These are phyloP conservation scores for Coleophora deauratella DNA, from an alignment of 2,888 invertebrate species.

Conservation along the genomic window DNA sequence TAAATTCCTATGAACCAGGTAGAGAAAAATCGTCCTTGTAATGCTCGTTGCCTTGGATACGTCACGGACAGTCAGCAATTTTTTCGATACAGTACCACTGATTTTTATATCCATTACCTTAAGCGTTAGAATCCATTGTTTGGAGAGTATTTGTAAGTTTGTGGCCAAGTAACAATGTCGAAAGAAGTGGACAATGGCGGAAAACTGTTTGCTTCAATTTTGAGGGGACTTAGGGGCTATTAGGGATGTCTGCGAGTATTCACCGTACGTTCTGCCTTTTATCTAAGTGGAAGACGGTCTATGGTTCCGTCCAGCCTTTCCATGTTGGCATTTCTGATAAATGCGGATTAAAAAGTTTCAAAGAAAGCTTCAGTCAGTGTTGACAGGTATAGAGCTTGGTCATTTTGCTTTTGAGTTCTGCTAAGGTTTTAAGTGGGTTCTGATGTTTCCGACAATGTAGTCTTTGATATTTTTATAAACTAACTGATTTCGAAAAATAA, in stretches of 20 bases:
- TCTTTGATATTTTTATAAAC: no score
- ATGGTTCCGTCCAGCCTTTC: no score
- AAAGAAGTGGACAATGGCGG: constrained; percentile 60
- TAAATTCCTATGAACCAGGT: constrained; percentile 7
- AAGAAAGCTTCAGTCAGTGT: no score
- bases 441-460: no score
- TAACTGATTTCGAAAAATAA: no score
- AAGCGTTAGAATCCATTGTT: constrained; percentile 22
- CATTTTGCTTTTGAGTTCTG: no score
- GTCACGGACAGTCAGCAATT: constrained; percentile 44
- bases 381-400: no score
- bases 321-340: no score
- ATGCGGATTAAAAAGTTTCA: no score
- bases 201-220: constrained; percentile 64
- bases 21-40: constrained; percentile 32
- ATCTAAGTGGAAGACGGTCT: constrained; percentile 8
- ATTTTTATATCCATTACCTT: constrained; percentile 6
- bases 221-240: constrained; percentile 61
- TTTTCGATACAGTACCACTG: constrained; percentile 13
- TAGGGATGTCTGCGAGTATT: constrained; percentile 59
- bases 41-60: constrained; percentile 50
- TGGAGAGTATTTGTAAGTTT: constrained; percentile 19
- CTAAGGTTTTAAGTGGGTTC: no score
- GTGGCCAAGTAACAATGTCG: constrained; percentile 43
- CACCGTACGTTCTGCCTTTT: constrained; percentile 29